These are phyloP conservation scores for Aratinga solstitialis DNA, from an alignment of 2,797 vertebrate genomes.

Conservation along the genomic window DNA sequence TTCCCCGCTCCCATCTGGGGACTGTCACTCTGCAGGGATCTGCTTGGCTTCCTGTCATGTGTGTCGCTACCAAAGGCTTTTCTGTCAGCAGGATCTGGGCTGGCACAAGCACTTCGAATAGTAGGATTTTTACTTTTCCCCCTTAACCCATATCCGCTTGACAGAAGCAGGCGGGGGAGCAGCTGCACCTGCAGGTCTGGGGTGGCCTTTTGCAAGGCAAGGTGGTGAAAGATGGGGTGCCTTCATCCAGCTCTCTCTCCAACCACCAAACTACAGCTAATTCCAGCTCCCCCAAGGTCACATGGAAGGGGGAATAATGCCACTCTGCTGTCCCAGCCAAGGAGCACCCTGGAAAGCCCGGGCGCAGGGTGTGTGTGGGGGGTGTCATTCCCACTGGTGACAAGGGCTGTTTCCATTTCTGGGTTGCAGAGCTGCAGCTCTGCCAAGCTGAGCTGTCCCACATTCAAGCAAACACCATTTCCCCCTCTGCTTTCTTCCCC, in stretches of 20 bases:
- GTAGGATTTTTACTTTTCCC: not conserved
- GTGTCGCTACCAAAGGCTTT: not conserved
- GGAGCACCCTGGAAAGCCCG: not conserved
- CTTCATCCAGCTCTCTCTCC: not conserved
- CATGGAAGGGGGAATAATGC: fast-evolving
- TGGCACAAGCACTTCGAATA: constrained; percentile 41
- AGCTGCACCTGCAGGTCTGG: not conserved
- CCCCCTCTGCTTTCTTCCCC: not conserved
- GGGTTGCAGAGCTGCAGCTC: not conserved
- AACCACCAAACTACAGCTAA: not conserved
- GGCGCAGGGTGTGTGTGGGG: fast-evolving
- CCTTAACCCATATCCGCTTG: constrained; percentile 30
- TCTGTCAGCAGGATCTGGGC: constrained; percentile 24
- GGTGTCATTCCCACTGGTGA: not conserved
- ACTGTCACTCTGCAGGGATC: constrained; percentile 34
- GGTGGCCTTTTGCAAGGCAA: not conserved
- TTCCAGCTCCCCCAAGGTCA: not conserved
- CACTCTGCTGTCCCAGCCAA: not conserved
- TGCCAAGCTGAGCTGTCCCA: not conserved
- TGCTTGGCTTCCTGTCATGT: not conserved
- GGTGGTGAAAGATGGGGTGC: not conserved
- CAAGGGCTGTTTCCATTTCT: not conserved
- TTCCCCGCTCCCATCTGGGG: constrained; percentile 42
- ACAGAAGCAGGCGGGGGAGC: constrained; percentile 59
- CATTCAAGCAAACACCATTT: not conserved